Conservation (phyloP, 1,140 invertebrate genomes). For the Zaprionus kolodkinae region DNA sequence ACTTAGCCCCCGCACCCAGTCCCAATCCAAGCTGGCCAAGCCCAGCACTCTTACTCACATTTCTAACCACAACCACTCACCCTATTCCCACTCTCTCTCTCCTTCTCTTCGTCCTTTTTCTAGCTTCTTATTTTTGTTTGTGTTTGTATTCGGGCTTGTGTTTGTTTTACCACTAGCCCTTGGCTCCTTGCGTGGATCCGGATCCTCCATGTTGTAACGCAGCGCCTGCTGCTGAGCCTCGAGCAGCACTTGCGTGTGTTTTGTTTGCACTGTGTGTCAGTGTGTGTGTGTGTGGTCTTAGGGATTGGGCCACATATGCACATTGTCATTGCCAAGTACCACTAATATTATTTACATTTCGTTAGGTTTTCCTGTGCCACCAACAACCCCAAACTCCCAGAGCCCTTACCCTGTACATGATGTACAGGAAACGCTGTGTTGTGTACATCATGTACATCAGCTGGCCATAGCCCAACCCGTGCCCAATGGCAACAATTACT, state of each 20-base stretch:
- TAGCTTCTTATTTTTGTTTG: slow-evolving; percentile 52
- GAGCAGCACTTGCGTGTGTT: slow-evolving; percentile 71
- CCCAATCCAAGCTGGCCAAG: neutral
- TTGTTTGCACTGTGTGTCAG: slow-evolving; percentile 61
- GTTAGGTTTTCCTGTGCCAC: slow-evolving; percentile 62
- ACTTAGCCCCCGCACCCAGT: slow-evolving; percentile 17
- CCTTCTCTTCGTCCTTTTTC: slow-evolving; percentile 28
- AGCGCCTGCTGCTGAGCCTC: slow-evolving; percentile 45
- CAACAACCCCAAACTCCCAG: too few species aligned
- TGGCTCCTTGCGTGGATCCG: slow-evolving; percentile 41
- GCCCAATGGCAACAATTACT: slow-evolving; percentile 69
- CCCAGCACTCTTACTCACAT: neutral
- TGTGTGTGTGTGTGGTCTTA: slow-evolving; percentile 25
- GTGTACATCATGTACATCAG: too few species aligned
- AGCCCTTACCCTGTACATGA: too few species aligned
- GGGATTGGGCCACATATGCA: slow-evolving; percentile 73
- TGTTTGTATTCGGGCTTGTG: slow-evolving; percentile 67
- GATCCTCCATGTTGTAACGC: slow-evolving; percentile 20
- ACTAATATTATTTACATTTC: slow-evolving; percentile 83
- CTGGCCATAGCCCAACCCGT: slow-evolving; percentile 27
- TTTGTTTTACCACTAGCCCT: slow-evolving; percentile 75
- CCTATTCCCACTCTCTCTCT: neutral
- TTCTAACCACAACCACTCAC: slow-evolving; percentile 20
- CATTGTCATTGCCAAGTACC: slow-evolving; percentile 80
- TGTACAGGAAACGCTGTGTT: neutral